A percentile compares a stretch with the other conserved stretches of the same genome.
phyloP scores from a whole-genome alignment of 2,113 vertebrate genomes.

The Azemiops feae region DNA sequence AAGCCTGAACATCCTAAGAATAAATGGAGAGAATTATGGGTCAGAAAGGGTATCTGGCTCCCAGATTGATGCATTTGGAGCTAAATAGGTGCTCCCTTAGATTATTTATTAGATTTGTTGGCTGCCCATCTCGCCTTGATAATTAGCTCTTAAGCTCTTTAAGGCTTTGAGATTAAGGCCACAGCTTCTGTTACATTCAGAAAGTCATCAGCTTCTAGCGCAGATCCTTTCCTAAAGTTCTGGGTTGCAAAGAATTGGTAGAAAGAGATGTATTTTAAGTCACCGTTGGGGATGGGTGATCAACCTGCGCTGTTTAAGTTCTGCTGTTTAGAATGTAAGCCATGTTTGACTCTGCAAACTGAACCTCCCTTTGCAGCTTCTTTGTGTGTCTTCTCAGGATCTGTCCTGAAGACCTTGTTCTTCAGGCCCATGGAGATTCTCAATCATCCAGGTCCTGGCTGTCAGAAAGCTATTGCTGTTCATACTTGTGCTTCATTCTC shows the following conservation, averaged over 20 bases:
- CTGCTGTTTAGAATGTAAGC: background rate
- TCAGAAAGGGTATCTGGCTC: background rate
- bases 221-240: background rate
- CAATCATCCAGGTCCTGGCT: no score
- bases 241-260: no score
- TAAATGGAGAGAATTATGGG: background rate
- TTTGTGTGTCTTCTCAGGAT: background rate
- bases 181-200: background rate
- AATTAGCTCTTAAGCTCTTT: background rate
- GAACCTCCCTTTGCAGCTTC: background rate
- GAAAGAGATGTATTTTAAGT: background rate
- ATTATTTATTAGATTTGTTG: background rate
- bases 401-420: background rate
- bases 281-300: background rate
- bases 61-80: background rate
- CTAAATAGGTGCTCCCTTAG: background rate
- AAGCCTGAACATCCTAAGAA: background rate
- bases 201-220: background rate
- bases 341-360: background rate
- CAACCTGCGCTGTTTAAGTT: background rate
- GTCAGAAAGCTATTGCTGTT: background rate
- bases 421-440: no score
- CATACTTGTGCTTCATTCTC: background rate
- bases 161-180: background rate
- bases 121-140: background rate